Conservation (phyloP, 2,888 invertebrate genomes). For the Lithophane semibrunnea region DNA sequence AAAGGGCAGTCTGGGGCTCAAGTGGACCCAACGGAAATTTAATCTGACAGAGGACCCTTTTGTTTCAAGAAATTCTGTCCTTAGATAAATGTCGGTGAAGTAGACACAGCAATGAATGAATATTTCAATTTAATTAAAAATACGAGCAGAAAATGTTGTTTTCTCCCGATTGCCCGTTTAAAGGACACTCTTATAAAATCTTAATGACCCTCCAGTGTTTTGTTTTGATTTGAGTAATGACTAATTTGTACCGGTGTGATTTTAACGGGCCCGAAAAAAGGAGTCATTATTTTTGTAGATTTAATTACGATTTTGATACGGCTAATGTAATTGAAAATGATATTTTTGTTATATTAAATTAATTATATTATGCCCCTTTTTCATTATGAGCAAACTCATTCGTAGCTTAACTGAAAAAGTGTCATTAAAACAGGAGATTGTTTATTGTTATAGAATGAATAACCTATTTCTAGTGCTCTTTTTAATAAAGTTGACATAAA, state of each 20-base stretch:
- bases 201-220: slow-evolving; percentile 60
- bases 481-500: too few species aligned
- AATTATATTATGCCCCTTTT: not conserved
- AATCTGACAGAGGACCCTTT: slow-evolving; percentile 86
- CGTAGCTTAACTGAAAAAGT: too few species aligned
- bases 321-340: too few species aligned
- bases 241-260: slow-evolving; percentile 63
- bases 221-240: slow-evolving; percentile 68
- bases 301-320: not conserved
- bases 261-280: slow-evolving; percentile 12
- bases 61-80: slow-evolving; percentile 85
- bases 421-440: too few species aligned
- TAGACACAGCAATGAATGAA: slow-evolving; percentile 80
- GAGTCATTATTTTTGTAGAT: not conserved
- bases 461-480: too few species aligned
- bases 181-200: slow-evolving; percentile 72
- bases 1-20: slow-evolving; percentile 86
- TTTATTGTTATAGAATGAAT: too few species aligned
- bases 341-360: not conserved
- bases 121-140: slow-evolving; percentile 89
- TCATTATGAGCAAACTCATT: too few species aligned
- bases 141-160: slow-evolving; percentile 78
- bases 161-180: slow-evolving; percentile 70
- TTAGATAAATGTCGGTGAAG: slow-evolving; percentile 85
- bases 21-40: slow-evolving; percentile 89